Evolutionary conservation across 2,113 vertebrate genomes (phyloP), one percentile per base, ranked within the genome.

Genomic region (Anser cygnoides): DNA sequence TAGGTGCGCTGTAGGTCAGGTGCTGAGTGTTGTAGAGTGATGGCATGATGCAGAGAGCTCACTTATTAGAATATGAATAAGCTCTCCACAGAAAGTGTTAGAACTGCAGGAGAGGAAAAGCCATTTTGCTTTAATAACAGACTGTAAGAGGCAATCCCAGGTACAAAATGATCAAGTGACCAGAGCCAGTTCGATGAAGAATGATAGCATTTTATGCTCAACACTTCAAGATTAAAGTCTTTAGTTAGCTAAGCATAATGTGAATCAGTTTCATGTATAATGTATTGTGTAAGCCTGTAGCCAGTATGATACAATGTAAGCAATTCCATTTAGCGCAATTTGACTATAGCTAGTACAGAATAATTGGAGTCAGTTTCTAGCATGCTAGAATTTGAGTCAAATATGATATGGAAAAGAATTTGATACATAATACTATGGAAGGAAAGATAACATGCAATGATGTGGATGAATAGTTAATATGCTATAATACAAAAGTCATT

Each of bases 181-280:
- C 95, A 95, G 82, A 95, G 93, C 68, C 82, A 84, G 89, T 93
- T 97, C 95, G 89, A 89, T 90, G 89, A 94, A 96, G 95, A 92
- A 95, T 96, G 95, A 96, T 79, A 97, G 91, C 77, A 95, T 95
- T 95, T 95, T 95, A 90, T 93, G 91, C 95, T 96, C 95, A 95
- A 94, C 96, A 97, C 84, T 94, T 84, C 78, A 88, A 85, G 85
- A 96, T 96, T 97, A 96, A 91, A 96, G 90, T 94, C 94, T 96
- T 97, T 74, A 93, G 81, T 95, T 96, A 96, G 84, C 80, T 93
- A 96, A 85, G 67, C 92, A 86, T 90, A 97, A 97, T 92, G 72
- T 96, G 93, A 97, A 93, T 97, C 95, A 91, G 80, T 95, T 96
- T 97, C 94, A 96, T 95, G 95, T 96, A 94, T 94, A 95, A 97